Evolutionary conservation across 2,888 invertebrate species (phyloP), one percentile per base, ranked within the genome.

Genomic region (Sinhomidia bicolor): DNA sequence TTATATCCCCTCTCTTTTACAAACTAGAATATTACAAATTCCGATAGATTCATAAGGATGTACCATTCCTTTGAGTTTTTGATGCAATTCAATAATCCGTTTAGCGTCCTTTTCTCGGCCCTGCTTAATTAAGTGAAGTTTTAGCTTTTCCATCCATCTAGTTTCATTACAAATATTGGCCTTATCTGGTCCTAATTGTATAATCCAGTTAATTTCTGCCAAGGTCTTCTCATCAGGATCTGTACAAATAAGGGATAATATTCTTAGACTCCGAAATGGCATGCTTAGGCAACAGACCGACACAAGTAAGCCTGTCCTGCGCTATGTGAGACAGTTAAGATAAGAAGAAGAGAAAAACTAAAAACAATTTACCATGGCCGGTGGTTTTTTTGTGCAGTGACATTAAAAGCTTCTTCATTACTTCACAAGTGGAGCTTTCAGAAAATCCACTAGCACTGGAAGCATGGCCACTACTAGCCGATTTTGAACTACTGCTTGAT

Each of bases 51-150:
- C 17, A 41, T 14, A 26, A n/a, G 10, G 17, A 88, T 92, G 89
- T 90, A 94, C 94, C 92, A 93, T 93, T 23, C 93, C 92, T 90
- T 94, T 93, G 9, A 94, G 92, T 90, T 93, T 94, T 68, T 94
- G 93, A 90, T 94, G 93, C 60, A 94, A 92, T 83, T 94, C 94
- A 14, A 93, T 92, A 92, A 94, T 93, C 1, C 92, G 91, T 14
- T 93, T 93, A 5, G 94, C 94, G 92, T 94, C 94, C 85, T 93
- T 93, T 51, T 93, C 93, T 87, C 93, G 91, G 5, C 90, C 90
- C 57, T 92, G 91, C n/a, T 84, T 90, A 23, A 89, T 91, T 7
- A 93, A 85, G 76, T 93, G 92, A 80, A 92, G 91, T 83, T 93
- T 93, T 68, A 93, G 90, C 68, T 90, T 92, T 60, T 92, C 92